These are phyloP conservation scores for Habrosyne pyritoides DNA, from an alignment of 2,888 invertebrate genomes.

Conservation along the genomic window DNA sequence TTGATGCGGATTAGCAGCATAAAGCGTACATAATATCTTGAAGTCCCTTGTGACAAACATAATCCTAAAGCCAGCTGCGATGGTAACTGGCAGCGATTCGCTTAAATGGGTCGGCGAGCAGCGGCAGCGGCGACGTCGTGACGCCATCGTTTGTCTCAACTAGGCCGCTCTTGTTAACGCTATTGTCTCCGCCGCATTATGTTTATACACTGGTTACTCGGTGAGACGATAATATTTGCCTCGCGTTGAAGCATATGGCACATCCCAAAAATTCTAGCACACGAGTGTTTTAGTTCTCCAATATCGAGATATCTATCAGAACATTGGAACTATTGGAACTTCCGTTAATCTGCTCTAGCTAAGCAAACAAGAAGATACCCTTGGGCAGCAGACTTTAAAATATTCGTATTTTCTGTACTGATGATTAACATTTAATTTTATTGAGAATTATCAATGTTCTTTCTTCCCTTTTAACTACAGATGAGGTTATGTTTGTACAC, in stretches of 20 bases:
- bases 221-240: slow-evolving; percentile 26
- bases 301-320: background rate
- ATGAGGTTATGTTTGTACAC: too few relatives aligned
- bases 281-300: background rate
- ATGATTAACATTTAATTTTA: too few relatives aligned
- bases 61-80: slow-evolving; percentile 15
- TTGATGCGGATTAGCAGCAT: background rate
- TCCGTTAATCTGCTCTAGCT: too few relatives aligned
- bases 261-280: background rate
- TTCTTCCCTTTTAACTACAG: too few relatives aligned
- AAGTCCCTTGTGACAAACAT: background rate
- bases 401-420: too few relatives aligned
- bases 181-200: slow-evolving; percentile 57
- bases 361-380: too few relatives aligned
- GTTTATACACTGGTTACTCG: slow-evolving; percentile 49
- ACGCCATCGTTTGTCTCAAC: slow-evolving; percentile 69
- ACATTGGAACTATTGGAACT: too few relatives aligned
- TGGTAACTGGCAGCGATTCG: slow-evolving; percentile 50
- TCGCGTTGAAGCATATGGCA: slow-evolving; percentile 4
- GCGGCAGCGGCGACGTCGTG: slow-evolving; percentile 57
- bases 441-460: too few relatives aligned
- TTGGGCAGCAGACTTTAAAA: too few relatives aligned
- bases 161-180: slow-evolving; percentile 77
- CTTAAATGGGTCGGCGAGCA: slow-evolving; percentile 63
- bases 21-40: background rate